These are phyloP conservation scores for Conchocele bisecta DNA, from an alignment of 2,888 invertebrate genomes.

Conservation along the genomic window DNA sequence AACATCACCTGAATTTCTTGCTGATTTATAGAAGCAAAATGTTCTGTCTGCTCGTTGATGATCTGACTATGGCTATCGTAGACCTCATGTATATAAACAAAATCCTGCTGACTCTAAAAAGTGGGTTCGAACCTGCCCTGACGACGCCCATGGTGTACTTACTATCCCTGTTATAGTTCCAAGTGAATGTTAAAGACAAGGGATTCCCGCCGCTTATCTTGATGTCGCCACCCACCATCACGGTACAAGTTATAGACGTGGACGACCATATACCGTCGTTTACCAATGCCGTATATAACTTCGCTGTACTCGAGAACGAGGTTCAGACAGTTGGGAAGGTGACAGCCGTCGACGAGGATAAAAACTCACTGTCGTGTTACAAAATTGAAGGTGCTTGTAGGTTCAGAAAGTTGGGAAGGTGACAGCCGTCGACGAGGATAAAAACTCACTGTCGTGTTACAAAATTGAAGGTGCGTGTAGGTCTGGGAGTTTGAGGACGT, in stretches of 20 bases:
- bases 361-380: conserved; percentile 39
- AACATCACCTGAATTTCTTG: neutral
- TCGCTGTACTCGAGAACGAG: conserved; percentile 28
- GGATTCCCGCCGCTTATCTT: too few species aligned
- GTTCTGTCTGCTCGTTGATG: too few species aligned
- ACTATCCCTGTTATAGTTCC: too few species aligned
- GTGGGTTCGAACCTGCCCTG: too few species aligned
- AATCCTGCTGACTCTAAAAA: too few species aligned
- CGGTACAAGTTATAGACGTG: conserved; percentile 38
- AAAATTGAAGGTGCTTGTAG: conserved; percentile 20
- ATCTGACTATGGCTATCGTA: too few species aligned
- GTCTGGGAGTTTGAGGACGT: too few species aligned
- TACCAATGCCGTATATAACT: neutral
- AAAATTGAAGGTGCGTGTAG: conserved; percentile 22
- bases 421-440: conserved; percentile 34
- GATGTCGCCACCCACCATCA: too few species aligned
- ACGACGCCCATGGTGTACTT: too few species aligned
- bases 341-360: conserved; percentile 34
- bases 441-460: conserved; percentile 39
- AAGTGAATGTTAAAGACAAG: too few species aligned
- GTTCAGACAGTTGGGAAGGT: conserved; percentile 13
- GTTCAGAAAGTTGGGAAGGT: conserved; percentile 17
- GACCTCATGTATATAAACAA: too few species aligned
- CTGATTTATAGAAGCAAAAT: too few species aligned
- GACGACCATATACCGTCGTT: conserved; percentile 45